Base-by-base conservation (phyloP, 2,888 invertebrate genomes). In the Agrilus mali region DNA sequence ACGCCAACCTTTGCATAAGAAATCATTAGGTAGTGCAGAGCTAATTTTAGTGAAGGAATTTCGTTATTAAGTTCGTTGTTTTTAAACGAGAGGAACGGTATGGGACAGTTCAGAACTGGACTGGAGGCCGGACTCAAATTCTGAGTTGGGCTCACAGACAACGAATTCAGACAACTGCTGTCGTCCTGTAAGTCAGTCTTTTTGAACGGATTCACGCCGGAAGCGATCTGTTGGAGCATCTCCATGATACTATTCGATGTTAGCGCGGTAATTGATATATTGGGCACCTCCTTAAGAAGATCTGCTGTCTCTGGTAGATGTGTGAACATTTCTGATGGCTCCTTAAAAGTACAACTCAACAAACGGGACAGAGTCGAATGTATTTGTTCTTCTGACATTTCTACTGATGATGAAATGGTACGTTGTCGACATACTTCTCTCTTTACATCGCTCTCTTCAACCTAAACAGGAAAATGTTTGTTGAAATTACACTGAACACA, bases 1-100 rank as follows among this genome's bases (percentile, higher is more conserved):
- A 77, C 60, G 33, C 78, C 75, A 13, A 85, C 80, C 53, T 84
- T 74, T 33, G 79, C 77, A 62, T 86, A 87, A 58, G 74, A 75
- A 50, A 78, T 77, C 55, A 77, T 65, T 43, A 80, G 61, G 56
- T 78, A 80, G 38, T 57, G 55, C 16, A 67, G 49, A 1, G 64
- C 64, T 33, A 58, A 38, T 20, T 51, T 52, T 37, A 58, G 52
- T 1, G 60, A 57, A 8, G 53, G 53, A 12, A 43, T n/a, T 38
- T 55, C 54, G 38, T 50, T 47, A 16, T 20, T 44, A 20, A 38
- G 31, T 16, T 44, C 42, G 13, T 33, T 33, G 14, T 48, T 52
- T 38, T 54, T 57, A 45, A 62, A 53, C 7, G 64, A 60, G 42
- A 63, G 43, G 20, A 58, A 43, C 4, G 65, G 61, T 17, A 60